phyloP scores from a whole-genome alignment of 2,113 vertebrate species.

The Egretta garzetta region DNA sequence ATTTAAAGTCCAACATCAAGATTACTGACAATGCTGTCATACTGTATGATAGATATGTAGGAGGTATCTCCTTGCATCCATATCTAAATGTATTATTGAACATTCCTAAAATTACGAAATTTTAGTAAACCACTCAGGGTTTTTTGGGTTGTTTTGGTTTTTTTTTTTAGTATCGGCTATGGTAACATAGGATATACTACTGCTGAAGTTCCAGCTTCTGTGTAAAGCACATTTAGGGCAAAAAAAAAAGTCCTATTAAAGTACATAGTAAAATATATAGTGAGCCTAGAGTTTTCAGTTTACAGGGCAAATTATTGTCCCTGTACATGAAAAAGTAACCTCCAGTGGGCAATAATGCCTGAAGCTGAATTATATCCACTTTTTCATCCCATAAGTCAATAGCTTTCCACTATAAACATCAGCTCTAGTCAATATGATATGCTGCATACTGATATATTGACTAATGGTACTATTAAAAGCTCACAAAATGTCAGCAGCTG shows the following conservation, averaged over 20 bases:
- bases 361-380: slow-evolving; percentile 66
- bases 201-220: not conserved
- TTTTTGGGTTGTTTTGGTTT: too few species aligned
- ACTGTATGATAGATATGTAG: not conserved
- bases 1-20: not conserved
- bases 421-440: slow-evolving; percentile 69
- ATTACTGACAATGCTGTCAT: not conserved
- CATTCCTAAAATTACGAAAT: not conserved
- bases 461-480: slow-evolving; percentile 68
- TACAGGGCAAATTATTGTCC: slow-evolving; percentile 67
- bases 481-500: slow-evolving; percentile 62
- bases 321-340: slow-evolving; percentile 66
- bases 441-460: slow-evolving; percentile 70
- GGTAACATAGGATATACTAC: not conserved
- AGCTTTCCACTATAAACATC: slow-evolving; percentile 71
- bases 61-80: not conserved
- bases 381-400: slow-evolving; percentile 69
- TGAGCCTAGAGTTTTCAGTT: slow-evolving; percentile 58
- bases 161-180: not conserved
- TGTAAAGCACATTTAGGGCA: not conserved
- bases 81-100: not conserved
- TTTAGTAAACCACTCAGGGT: not conserved
- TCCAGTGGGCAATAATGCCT: slow-evolving; percentile 63
- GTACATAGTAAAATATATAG: slow-evolving; percentile 46
- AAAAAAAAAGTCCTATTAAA: slow-evolving; percentile 43